Base-by-base conservation (phyloP, 1,140 invertebrate genomes). In the Drosophila lowei region DNA sequence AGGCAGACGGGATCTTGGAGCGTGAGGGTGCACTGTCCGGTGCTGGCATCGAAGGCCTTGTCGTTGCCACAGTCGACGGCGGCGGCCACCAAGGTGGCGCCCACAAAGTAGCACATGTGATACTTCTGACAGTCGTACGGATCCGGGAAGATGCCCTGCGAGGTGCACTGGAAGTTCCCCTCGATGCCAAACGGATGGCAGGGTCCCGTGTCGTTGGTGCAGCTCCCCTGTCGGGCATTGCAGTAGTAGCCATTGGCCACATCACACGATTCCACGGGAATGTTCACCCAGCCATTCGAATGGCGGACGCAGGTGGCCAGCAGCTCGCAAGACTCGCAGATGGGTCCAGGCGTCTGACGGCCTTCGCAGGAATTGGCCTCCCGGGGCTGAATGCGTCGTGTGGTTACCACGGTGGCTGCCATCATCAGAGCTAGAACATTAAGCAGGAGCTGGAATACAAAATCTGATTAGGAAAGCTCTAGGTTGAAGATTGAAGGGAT, bases 51-150 rank as follows among this genome's bases (percentile, higher is more conserved):
- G 21, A 90, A 91, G 11, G 91, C 90, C 25, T 75, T 80, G 50
- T 85, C 77, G 16, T 81, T 89, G 58, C 72, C 90, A 64, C 90
- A 91, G 8, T 90, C 76, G 3, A 90, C 77, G n/a, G 72, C 79
- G 5, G 78, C 90, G 7, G 90, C 74, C 7, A 90, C 76, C 23
- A 90, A 13, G 6, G 76, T 83, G n/a, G 77, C 66, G 18, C 75
- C 88, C n/a, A 83, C 79, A 61, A 81, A 80, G 18, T 88, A 83
- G 56, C 92, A 92, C 72, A 92, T 91, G 58, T 92, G 90, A 56
- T 92, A 92, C 53, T 88, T 84, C 55, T 91, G 90, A 54, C 92
- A 92, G 38, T 91, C 84, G 9, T 91, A 91, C 3, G 91, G 89
- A 76, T 92, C 90, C 1, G 92, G 92, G 28, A 91, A 92, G n/a